phyloP scores from a whole-genome alignment of 2,888 invertebrate species.

The Xestoiulus laeticollis region DNA sequence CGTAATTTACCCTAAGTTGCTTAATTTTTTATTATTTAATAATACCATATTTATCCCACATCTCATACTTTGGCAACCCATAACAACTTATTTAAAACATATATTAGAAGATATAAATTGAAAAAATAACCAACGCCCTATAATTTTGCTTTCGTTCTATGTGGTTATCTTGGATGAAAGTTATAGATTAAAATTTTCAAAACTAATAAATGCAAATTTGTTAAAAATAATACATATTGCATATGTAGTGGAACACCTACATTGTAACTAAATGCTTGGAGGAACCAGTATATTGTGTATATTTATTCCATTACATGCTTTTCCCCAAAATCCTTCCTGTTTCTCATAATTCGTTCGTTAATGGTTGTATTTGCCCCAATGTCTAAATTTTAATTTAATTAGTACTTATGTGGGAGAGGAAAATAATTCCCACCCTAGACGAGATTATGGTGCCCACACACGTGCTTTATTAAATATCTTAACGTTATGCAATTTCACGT shows the following conservation, averaged over 20 bases:
- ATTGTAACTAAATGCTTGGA: neutral
- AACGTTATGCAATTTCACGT: neutral
- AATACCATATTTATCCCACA: neutral
- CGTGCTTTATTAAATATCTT: neutral
- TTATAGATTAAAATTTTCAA: neutral
- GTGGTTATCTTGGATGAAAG: neutral
- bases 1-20: neutral
- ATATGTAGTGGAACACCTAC: neutral
- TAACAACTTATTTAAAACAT: neutral
- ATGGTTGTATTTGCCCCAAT: too few relatives aligned
- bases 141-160: neutral
- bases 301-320: too few relatives aligned
- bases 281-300: neutral
- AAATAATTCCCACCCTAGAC: too few relatives aligned
- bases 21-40: neutral
- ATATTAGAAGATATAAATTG: neutral
- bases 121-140: neutral
- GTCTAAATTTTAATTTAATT: too few relatives aligned
- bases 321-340: too few relatives aligned
- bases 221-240: neutral
- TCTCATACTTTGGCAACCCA: neutral
- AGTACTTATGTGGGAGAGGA: too few relatives aligned
- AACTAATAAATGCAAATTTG: conserved; percentile 1
- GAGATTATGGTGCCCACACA: too few relatives aligned
- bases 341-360: too few relatives aligned